Base-by-base conservation (phyloP, 2,888 invertebrate genomes). In the Tromatobia lineatoria region DNA sequence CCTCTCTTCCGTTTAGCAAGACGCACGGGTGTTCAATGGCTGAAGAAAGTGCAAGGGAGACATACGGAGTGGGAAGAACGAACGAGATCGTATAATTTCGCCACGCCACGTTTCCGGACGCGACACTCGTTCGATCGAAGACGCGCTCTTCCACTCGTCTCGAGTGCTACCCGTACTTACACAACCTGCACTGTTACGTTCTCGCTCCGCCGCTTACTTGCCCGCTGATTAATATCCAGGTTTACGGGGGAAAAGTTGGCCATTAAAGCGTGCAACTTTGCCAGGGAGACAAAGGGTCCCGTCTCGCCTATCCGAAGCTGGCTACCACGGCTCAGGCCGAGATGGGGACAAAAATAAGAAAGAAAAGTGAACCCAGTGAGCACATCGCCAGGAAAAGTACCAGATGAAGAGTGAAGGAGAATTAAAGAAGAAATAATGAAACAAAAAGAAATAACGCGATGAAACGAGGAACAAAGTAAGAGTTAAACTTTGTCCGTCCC, bases 221-320 rank as follows among this genome's bases (percentile, higher is more conserved):
- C 52, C 61, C 50, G 47, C 50, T 75, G 75, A 75, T 75, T 75
- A 75, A 75, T 75, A 75, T 75, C 75, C 75, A 52, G 75, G 64
- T 71, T 83, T 76, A 85, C 85, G 85, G 82, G 81, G 83, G 88
- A 81, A 89, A 89, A 88, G 85, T 89, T 89, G 76, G 82, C 80
- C 82, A 73, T 85, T 85, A 80, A 88, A 82, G 76, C 59, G 85
- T 52, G 52, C 61, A 61, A 75, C 75, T 75, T 75, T 38, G 50
- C 64, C 64, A 50, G 34, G 15, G 64, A 75, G 75, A 75, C 64
- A 75, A 75, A 64, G 52, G 61, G 50, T 75, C 50, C 38, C 38
- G 42, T 64, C 50, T 50, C 50, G 61, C 38, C n/a, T 61, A 75
- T 64, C 50, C 15, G 50, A 75, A 23, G 29, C 23, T 20, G 71